phyloP scores from a whole-genome alignment of 2,888 invertebrate genomes.

The Melipona beecheii region DNA sequence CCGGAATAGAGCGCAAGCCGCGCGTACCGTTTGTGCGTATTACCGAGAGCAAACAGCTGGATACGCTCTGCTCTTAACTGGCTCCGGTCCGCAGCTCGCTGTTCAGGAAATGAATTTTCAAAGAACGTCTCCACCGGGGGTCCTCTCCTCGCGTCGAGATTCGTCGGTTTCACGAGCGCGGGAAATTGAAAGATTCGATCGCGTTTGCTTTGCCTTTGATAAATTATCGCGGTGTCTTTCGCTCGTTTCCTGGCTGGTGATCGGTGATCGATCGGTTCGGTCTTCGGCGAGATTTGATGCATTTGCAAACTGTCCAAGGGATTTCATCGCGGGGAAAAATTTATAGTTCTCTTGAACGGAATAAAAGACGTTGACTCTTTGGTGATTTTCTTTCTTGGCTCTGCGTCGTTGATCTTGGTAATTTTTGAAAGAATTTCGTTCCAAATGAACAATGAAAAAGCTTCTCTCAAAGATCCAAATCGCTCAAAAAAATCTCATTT shows the following conservation, averaged over 20 bases:
- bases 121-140: not conserved
- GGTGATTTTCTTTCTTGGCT: no score
- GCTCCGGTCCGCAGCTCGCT: not conserved
- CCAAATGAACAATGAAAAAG: no score
- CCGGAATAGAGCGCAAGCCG: slow-evolving; percentile 54
- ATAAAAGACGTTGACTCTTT: no score
- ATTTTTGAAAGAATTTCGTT: no score
- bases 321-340: no score
- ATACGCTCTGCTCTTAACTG: not conserved
- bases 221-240: not conserved
- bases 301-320: not conserved
- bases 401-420: no score
- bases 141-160: not conserved
- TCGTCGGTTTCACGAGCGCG: not conserved
- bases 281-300: not conserved
- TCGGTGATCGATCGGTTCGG: not conserved
- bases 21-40: slow-evolving; percentile 43
- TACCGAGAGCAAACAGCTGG: slow-evolving; percentile 18
- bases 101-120: slow-evolving; percentile 23
- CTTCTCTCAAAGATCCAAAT: no score
- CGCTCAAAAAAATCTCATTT: no score
- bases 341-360: no score
- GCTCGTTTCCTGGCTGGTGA: no score
- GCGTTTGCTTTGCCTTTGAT: not conserved
- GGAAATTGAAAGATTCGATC: not conserved